Evolutionary conservation across 2,888 invertebrate species (phyloP), one percentile per base, ranked within the genome.

Genomic region (Aleiodes alternator): DNA sequence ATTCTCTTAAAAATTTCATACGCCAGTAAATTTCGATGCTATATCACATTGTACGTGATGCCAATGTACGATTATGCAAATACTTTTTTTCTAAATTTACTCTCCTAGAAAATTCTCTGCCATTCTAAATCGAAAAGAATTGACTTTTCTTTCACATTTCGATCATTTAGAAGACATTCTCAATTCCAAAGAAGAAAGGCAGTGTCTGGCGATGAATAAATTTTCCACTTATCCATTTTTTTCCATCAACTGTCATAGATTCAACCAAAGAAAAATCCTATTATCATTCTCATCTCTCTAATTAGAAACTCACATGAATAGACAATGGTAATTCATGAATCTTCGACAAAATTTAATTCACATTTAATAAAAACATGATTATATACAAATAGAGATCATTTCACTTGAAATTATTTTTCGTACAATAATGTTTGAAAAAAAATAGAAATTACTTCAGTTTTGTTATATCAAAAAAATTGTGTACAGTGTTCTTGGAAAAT

Each of bases 31-130:
- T 51, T 3, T n/a, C 3, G 14, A 68, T 38, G 48, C 68, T 66
- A 56, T 66, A 68, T 75, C 75, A 72, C 72, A 66, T 75, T 66
- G 66, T n/a, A 68, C 53, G 34, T 38, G 23, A 29, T 34, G 57
- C 43, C 50, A 75, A 68, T 71, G 57, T 68, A 71, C 71, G 76
- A 72, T 76, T 76, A 76, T 76, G 72, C 57, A 72, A 76, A 76
- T 76, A 68, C 61, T 31, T 68, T 53, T 69, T 76, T 76, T 72
- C n/a, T 59, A 76, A 76, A 72, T 69, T 50, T 59, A 76, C 72
- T 76, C 76, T 59, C 53, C 38, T 68, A 57, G n/a, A 64, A 75
- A 71, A 66, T 71, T 66, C 68, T 71, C 66, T 66, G 1, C 71
- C 66, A 75, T 75, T 75, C 57, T 56, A 55, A 43, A 55, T 51